These are phyloP conservation scores for Ptilodon capucinus DNA, from an alignment of 2,888 invertebrate genomes.

Conservation along the genomic window DNA sequence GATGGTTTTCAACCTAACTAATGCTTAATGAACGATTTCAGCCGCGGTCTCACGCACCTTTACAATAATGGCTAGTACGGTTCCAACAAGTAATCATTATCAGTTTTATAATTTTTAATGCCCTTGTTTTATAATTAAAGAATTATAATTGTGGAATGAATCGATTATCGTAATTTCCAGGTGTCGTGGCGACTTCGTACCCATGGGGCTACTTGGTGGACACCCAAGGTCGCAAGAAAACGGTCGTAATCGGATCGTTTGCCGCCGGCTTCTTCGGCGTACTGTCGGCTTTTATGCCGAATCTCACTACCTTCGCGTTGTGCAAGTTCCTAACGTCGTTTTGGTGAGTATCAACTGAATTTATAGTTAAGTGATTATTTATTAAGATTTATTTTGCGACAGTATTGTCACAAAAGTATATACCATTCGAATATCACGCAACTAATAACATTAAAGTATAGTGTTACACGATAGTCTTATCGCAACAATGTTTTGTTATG, in stretches of 20 bases:
- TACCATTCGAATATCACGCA: no score
- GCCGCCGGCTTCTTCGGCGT: slow-evolving; percentile 72
- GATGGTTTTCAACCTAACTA: no score
- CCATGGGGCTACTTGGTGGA: slow-evolving; percentile 92
- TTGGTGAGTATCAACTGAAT: slow-evolving; percentile 49
- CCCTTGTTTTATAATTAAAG: no score
- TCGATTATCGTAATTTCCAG: slow-evolving; percentile 50
- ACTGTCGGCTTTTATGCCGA: slow-evolving; percentile 83
- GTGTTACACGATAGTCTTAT: no score
- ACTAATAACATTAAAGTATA: no score
- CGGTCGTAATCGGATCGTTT: slow-evolving; percentile 68
- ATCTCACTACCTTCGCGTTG: slow-evolving; percentile 81
- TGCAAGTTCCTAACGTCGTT: slow-evolving; percentile 84
- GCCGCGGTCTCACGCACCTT: background rate
- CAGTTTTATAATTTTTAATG: background rate
- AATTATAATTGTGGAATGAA: background rate
- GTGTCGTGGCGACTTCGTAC: slow-evolving; percentile 88
- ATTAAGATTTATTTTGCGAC: no score
- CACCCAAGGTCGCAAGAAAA: slow-evolving; percentile 85
- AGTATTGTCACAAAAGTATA: no score
- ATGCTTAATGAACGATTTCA: no score
- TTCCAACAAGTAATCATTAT: background rate
- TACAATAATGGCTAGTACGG: background rate
- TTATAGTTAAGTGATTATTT: background rate
- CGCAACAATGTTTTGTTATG: no score